These are phyloP conservation scores for Malurus alboscapulatus DNA, from an alignment of 2,113 vertebrate species.

Conservation along the genomic window DNA sequence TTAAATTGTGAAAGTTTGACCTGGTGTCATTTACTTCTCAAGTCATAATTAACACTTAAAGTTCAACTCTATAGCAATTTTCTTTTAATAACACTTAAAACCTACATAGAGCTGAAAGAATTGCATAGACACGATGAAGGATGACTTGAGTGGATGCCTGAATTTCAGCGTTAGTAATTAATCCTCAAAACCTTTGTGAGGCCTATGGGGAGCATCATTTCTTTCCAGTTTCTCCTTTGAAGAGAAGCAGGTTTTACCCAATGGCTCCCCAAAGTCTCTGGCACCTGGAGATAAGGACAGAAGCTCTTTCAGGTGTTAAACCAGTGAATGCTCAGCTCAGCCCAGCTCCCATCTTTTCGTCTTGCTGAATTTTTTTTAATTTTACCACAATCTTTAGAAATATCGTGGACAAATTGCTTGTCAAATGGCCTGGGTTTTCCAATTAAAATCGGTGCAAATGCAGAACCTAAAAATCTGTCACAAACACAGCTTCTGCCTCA, in stretches of 20 bases:
- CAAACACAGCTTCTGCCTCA: neutral
- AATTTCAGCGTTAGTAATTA: neutral
- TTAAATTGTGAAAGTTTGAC: conserved; percentile 51
- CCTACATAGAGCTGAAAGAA: conserved; percentile 27
- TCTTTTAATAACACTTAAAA: conserved; percentile 46
- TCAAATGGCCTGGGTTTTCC: neutral
- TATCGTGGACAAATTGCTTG: neutral
- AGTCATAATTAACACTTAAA: conserved; percentile 59
- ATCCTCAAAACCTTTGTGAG: conserved; percentile 24
- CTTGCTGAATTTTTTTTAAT: neutral
- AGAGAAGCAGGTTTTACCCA: neutral
- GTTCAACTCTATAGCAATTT: conserved; percentile 45
- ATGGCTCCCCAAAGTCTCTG: neutral
- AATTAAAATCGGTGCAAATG: conserved; percentile 34
- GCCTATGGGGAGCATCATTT: neutral
- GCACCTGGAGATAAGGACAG: neutral
- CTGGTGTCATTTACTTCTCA: conserved; percentile 28
- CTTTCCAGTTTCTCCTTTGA: neutral
- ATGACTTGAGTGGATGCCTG: conserved; percentile 20
- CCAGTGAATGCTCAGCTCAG: neutral
- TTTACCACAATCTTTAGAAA: neutral
- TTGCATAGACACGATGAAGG: conserved; percentile 11
- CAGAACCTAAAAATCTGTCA: neutral
- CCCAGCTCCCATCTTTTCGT: neutral
- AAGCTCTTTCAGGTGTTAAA: neutral